These are phyloP conservation scores for Drosophila melanosoma DNA, from an alignment of 2,888 invertebrate genomes.

Conservation along the genomic window DNA sequence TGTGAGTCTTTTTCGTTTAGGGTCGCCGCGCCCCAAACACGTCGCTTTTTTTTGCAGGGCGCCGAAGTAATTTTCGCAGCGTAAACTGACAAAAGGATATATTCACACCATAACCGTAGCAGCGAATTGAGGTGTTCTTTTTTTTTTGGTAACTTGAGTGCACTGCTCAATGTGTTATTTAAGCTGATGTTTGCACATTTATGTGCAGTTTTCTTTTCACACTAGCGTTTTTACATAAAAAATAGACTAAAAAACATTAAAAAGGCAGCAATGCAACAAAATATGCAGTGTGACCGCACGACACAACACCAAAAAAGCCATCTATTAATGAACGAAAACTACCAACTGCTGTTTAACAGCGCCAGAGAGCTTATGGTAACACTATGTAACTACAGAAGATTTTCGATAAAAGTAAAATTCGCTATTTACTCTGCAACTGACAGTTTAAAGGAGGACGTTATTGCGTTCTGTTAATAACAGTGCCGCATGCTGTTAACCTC, in stretches of 20 bases:
- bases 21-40: slow-evolving; percentile 77
- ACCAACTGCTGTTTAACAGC: neutral
- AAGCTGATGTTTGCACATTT: slow-evolving; percentile 53
- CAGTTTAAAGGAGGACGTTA: neutral
- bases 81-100: slow-evolving; percentile 35
- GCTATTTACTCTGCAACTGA: neutral
- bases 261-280: slow-evolving; percentile 57
- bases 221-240: slow-evolving; percentile 68
- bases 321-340: slow-evolving; percentile 14
- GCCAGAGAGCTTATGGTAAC: neutral
- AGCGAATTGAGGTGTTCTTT: slow-evolving; percentile 18
- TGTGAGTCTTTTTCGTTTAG: slow-evolving; percentile 51
- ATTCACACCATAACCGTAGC: slow-evolving; percentile 44
- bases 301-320: neutral
- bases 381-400: neutral
- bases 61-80: slow-evolving; percentile 63
- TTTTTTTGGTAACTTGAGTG: slow-evolving; percentile 31
- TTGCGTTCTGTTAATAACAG: slow-evolving; percentile 9
- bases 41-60: slow-evolving; percentile 48
- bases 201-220: slow-evolving; percentile 49
- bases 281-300: slow-evolving; percentile 32
- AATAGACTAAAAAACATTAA: slow-evolving; percentile 69
- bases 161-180: slow-evolving; percentile 50
- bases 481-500: neutral
- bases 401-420: neutral